These are phyloP conservation scores for Piscicola geometra DNA, from an alignment of 2,888 invertebrate genomes.

Conservation along the genomic window DNA sequence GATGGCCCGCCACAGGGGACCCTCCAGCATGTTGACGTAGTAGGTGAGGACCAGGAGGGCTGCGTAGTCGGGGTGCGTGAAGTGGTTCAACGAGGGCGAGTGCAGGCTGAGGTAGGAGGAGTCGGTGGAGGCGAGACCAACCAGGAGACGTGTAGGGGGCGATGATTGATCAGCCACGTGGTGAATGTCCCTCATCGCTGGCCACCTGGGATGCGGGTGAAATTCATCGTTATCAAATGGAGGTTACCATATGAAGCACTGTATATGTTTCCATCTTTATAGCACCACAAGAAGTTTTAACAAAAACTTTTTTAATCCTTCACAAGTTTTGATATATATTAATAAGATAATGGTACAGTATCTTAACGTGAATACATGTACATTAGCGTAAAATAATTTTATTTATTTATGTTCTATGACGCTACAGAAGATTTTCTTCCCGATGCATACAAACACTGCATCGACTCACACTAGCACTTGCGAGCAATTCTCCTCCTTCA, in stretches of 20 bases:
- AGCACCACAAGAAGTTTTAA: no score
- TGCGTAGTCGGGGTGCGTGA: constrained; percentile 64
- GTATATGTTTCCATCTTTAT: no score
- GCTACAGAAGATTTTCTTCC: no score
- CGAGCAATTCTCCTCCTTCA: not conserved
- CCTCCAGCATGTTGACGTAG: constrained; percentile 82
- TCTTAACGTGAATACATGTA: no score
- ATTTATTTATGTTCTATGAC: no score
- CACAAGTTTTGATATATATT: no score
- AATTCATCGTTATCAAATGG: no score
- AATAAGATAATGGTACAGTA: no score
- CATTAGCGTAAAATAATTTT: no score
- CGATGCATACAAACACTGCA: no score
- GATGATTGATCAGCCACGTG: not conserved
- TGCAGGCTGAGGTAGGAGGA: constrained; percentile 70
- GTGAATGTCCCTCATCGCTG: constrained; percentile 12
- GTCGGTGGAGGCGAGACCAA: constrained; percentile 77
- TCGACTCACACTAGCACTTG: not conserved
- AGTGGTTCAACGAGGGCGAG: constrained; percentile 65
- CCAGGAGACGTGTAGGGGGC: constrained; percentile 59
- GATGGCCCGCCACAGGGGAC: constrained; percentile 81
- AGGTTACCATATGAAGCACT: no score
- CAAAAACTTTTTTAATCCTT: no score
- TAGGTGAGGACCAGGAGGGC: constrained; percentile 72
- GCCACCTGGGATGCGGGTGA: constrained; percentile 15